Base-by-base conservation (phyloP, 2,113 vertebrate genomes). In the Falcunculus frontatus region DNA sequence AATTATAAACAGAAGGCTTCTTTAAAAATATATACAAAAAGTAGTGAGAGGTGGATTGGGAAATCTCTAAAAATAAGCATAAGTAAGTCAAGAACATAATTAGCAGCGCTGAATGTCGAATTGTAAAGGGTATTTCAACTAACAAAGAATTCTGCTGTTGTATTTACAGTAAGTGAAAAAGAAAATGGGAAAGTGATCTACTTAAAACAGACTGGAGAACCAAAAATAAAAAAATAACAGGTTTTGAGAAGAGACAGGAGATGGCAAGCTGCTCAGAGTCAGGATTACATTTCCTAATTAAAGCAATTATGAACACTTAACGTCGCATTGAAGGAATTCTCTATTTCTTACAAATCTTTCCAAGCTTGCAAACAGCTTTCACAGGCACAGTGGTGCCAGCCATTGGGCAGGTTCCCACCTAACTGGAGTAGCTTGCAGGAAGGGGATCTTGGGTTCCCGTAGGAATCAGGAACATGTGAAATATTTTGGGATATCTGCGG, bases 1-100 rank as follows among this genome's bases (percentile, higher is more conserved):
- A 93, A 96, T 96, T 84, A 90, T 91, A 95, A 95, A 94, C 95
- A 89, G 53, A 76, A 94, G 87, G 75, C 32, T 90, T 84, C 76
- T 88, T 95, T 76, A 93, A 90, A 94, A 88, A 93, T 70, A 88
- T 88, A 88, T 73, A 69, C 20, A 76, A 84, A 94, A 92, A 44
- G 18, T 49, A 86, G 87, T 79, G 55, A 94, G 39, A 17, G 16
- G 75, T 76, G 65, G 63, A 74, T 74, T 79, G 87, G 92, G 92
- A 95, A 84, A 95, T 84, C 42, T 89, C 76, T 86, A 52, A 94
- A 97, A 94, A 87, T 74, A 89, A 87, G 46, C 65, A 55, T 52
- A 89, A 85, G 37, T 44, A 89, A 96, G 85, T 96, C 76, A 89
- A 94, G 67, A 93, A 87, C 49, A 75, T 87, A 94, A 94, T 95